Conservation (phyloP, 2,888 invertebrate species). For the Deilephila elpenor region DNA sequence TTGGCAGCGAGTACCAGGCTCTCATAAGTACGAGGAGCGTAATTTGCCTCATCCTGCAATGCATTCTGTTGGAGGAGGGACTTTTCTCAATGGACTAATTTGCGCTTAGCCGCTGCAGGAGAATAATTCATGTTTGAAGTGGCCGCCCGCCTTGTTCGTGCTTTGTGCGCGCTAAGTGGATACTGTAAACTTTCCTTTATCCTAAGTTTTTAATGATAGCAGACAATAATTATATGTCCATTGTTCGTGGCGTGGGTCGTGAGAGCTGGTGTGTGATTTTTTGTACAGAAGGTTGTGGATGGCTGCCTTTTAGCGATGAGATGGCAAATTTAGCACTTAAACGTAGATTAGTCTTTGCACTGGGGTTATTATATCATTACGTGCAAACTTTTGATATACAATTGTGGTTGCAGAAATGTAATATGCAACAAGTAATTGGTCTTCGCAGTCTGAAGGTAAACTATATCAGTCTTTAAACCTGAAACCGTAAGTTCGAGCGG, state of each 20-base stretch:
- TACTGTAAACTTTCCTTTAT: constrained; percentile 24
- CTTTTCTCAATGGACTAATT: constrained; percentile 27
- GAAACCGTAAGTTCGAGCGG: too few relatives aligned
- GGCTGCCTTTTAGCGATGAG: too few relatives aligned
- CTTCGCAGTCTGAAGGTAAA: too few relatives aligned
- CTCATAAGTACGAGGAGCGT: neutral
- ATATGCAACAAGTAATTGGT: too few relatives aligned
- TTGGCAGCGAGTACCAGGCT: neutral
- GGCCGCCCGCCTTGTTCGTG: constrained; percentile 2
- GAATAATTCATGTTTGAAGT: constrained; percentile 27
- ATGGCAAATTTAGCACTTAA: too few relatives aligned
- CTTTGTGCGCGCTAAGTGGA: constrained; percentile 19
- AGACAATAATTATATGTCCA: constrained; percentile 7
- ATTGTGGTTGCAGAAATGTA: too few relatives aligned
- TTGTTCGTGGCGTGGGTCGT: neutral
- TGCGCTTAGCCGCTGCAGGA: constrained; percentile 17
- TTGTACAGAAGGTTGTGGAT: too few relatives aligned
- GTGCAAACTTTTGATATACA: too few relatives aligned
- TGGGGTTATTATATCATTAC: too few relatives aligned
- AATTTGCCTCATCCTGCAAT: constrained; percentile 22
- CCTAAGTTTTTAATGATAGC: constrained; percentile 23
- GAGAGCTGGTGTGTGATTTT: too few relatives aligned
- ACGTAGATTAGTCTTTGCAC: too few relatives aligned
- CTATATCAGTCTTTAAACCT: too few relatives aligned
- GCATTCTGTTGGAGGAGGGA: constrained; percentile 16